Conservation (phyloP, 2,113 vertebrate species). For the Geothlypis trichas region DNA sequence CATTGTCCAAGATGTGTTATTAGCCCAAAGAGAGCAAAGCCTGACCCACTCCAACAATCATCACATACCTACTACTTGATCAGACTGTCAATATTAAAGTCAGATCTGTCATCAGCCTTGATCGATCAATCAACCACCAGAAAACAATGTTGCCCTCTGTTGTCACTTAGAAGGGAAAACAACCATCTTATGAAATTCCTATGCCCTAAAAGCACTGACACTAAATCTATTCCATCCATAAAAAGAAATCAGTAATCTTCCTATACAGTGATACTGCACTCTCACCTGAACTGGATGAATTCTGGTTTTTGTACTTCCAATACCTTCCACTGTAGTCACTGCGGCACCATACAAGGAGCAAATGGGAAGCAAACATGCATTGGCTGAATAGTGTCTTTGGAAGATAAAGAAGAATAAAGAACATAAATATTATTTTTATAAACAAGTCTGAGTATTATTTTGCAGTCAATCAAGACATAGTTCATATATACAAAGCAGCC, state of each 20-base stretch:
- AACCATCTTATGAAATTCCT: neutral
- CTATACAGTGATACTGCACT: neutral
- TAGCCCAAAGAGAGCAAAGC: neutral
- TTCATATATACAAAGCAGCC: neutral
- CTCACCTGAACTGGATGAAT: conserved; percentile 83
- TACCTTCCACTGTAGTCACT: conserved; percentile 83
- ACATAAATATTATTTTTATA: neutral
- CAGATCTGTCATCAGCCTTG: neutral
- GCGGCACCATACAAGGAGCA: conserved; percentile 79
- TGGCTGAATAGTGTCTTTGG: conserved; percentile 79
- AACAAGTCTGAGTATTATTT: neutral
- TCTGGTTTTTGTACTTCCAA: conserved; percentile 81
- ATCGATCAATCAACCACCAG: neutral
- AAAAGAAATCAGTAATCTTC: neutral
- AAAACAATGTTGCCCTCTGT: neutral
- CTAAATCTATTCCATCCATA: neutral
- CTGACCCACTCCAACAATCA: neutral
- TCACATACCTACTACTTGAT: neutral
- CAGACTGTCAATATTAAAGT: neutral
- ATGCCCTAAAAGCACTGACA: neutral
- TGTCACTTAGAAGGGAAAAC: neutral
- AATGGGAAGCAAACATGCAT: conserved; percentile 82
- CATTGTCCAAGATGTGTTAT: neutral
- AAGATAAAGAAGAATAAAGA: conserved; percentile 13
- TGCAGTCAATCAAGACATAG: neutral